These are phyloP conservation scores for Phymorhynchus buccinoides DNA, from an alignment of 1,140 invertebrate genomes.

Conservation along the genomic window DNA sequence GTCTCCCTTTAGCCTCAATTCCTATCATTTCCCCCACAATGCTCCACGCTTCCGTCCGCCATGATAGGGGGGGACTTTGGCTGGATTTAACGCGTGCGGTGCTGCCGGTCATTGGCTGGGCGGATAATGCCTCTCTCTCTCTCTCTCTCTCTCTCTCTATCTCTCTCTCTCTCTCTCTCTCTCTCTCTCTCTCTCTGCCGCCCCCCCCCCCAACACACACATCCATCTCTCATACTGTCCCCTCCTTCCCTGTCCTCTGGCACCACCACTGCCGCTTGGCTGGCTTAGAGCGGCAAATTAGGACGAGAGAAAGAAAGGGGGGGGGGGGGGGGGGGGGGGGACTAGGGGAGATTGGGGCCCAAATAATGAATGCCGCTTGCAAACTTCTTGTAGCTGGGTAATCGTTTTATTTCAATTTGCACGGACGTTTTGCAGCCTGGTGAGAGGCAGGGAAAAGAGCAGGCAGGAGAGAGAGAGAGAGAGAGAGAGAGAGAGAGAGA, in stretches of 20 bases:
- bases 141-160: too few species aligned
- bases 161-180: too few species aligned
- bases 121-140: constrained; percentile 32
- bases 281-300: constrained; percentile 36
- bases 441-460: not conserved
- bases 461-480: not conserved
- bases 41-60: constrained; percentile 33
- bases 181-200: too few species aligned
- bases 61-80: constrained; percentile 36
- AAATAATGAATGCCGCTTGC: constrained; percentile 36
- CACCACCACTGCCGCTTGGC: not conserved
- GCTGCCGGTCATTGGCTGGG: constrained; percentile 32
- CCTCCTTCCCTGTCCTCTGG: not conserved
- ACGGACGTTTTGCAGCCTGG: constrained; percentile 25
- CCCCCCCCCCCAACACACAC: too few species aligned
- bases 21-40: constrained; percentile 39
- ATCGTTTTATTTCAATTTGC: constrained; percentile 59
- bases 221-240: too few species aligned
- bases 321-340: too few species aligned
- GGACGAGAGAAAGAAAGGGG: constrained; percentile 25
- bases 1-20: constrained; percentile 37
- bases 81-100: constrained; percentile 24
- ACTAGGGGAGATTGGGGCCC: too few species aligned
- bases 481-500: not conserved
- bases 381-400: constrained; percentile 48